These are phyloP conservation scores for Campylomormyrus numenius DNA, from an alignment of 2,113 vertebrate species.

Conservation along the genomic window DNA sequence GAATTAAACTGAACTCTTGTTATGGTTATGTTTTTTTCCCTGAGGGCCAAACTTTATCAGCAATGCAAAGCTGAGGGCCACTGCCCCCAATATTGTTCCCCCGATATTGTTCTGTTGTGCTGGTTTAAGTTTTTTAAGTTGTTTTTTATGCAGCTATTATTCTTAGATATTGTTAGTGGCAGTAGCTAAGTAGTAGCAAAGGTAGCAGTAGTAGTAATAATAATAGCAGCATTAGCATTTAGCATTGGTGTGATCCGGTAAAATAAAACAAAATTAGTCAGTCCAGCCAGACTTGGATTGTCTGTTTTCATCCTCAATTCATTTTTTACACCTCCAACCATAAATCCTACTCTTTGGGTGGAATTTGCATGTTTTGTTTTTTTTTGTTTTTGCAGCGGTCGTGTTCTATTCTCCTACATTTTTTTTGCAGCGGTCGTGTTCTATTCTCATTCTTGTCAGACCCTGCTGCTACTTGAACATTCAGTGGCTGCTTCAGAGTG, in stretches of 20 bases:
- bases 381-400: too few species aligned
- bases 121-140: neutral
- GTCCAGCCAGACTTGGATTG: neutral
- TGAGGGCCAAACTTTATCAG: neutral
- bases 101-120: neutral
- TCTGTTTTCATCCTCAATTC: neutral
- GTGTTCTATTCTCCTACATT: neutral
- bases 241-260: neutral
- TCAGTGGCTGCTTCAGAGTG: neutral
- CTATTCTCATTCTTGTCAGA: too few species aligned
- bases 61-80: neutral
- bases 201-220: neutral
- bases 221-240: neutral
- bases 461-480: neutral
- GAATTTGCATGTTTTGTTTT: too few species aligned
- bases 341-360: neutral
- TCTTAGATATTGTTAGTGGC: neutral
- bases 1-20: neutral
- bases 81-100: neutral
- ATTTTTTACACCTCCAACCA: neutral
- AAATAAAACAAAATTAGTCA: neutral
- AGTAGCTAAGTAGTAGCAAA: neutral
- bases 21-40: neutral
- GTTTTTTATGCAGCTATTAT: neutral
- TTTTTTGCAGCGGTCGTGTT: neutral